Conservation (phyloP, 2,797 vertebrate genomes). For the Cyprinodon diabolis region DNA sequence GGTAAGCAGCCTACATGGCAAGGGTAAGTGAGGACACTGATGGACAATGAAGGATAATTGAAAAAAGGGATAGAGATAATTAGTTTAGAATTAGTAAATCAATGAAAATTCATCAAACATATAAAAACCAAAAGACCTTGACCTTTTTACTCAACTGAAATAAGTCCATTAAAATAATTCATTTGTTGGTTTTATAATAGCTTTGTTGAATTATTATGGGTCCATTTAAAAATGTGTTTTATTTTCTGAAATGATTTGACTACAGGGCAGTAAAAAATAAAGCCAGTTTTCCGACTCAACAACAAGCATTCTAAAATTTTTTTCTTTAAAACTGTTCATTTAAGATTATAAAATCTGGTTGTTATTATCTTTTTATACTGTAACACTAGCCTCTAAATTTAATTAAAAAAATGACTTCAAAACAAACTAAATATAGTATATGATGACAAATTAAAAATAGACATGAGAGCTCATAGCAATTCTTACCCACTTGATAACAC, state of each 20-base stretch:
- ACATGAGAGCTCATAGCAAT: neutral
- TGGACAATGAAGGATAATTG: neutral
- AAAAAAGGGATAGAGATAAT: neutral
- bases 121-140: neutral
- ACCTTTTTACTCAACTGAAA: neutral
- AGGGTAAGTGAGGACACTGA: neutral
- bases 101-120: neutral
- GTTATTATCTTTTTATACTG: too few species aligned
- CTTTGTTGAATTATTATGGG: neutral
- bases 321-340: too few species aligned
- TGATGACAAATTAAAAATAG: neutral
- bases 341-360: too few species aligned
- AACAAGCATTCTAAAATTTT: neutral
- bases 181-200: neutral
- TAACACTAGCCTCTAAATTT: neutral
- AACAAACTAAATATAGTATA: neutral
- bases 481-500: neutral
- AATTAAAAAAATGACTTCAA: neutral
- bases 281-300: neutral
- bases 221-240: neutral
- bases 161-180: neutral
- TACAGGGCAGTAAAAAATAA: neutral
- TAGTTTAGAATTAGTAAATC: neutral
- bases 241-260: neutral
- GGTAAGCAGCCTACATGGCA: neutral